Conservation (phyloP, 53 echinoderm and acorn worm species). For the Glandiceps talaboti region DNA sequence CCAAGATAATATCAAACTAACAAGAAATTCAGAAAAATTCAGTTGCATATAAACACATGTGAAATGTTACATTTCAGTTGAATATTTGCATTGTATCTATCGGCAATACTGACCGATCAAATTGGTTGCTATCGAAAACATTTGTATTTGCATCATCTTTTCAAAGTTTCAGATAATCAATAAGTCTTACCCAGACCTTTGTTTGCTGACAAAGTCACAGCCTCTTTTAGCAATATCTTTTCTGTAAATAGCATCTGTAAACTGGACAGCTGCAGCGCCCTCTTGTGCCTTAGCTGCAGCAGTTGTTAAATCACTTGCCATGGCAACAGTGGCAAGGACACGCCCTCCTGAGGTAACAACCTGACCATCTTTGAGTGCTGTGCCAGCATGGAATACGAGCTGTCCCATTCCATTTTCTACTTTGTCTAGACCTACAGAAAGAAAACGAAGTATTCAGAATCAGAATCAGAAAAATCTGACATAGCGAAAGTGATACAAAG, state of each 20-base stretch:
- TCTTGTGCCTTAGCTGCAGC: constrained; percentile 49
- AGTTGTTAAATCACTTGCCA: constrained; percentile 33
- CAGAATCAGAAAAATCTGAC: background rate
- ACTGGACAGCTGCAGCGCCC: constrained; percentile 59
- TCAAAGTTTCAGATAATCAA: too few species aligned
- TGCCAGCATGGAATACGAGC: constrained; percentile 85
- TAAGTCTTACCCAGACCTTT: background rate
- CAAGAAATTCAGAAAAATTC: too few species aligned
- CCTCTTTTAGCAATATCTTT: constrained; percentile 78
- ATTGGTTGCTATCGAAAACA: too few species aligned
- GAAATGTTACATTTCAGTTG: too few species aligned
- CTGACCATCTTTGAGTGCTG: constrained; percentile 41
- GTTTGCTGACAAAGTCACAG: constrained; percentile 29
- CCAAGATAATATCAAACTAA: too few species aligned
- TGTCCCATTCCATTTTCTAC: constrained; percentile 31
- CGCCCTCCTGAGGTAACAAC: constrained; percentile 89
- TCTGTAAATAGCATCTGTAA: constrained; percentile 76
- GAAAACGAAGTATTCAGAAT: background rate
- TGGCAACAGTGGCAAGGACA: constrained; percentile 74
- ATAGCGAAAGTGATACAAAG: too few species aligned
- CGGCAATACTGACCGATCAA: too few species aligned
- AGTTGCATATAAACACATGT: too few species aligned
- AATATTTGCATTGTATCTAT: too few species aligned
- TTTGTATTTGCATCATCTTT: too few species aligned
- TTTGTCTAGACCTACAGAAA: constrained; percentile 2